Base-by-base conservation (phyloP, 2,888 invertebrate genomes). In the Eupithecia subfuscata region DNA sequence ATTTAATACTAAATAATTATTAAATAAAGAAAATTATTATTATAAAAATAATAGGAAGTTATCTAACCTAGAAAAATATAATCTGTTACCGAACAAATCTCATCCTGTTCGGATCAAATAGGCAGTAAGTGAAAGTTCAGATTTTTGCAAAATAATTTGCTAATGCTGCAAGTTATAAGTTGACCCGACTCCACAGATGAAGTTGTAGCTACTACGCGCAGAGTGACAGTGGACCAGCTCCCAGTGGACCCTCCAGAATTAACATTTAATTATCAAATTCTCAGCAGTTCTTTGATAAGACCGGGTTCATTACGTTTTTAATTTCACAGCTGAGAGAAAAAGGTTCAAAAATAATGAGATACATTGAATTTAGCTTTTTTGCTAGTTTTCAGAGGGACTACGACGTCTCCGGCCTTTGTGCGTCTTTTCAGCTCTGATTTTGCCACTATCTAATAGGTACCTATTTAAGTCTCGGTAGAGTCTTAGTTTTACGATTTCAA, bases 181-280 rank as follows among this genome's bases (percentile, higher is more conserved):
- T 12, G 22, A 56, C 22, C 22, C 34, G 9, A 67, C 18, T 34
- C 56, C 69, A 73, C n/a, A 70, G 56, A 73, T 18, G 43, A 45
- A 43, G 30, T 56, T 52, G 8, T 11, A 75, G n/a, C 43, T 45
- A 30, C 72, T 67, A 67, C 12, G 25, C 34, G 34, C 6, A 70
- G 72, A 74, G 77, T 84, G 86, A 85, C 88, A 84, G 81, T 63
- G 14, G 25, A 16, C 63, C 30, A 63, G 25, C 30, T 1, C 30
- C 12, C 85, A 84, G 84, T 85, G 84, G 75, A 76, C 80, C 69
- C 75, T 78, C 80, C 90, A 91, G 88, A 89, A 88, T 89, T 88
- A 85, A 87, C 87, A 84, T 87, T 89, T 90, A 90, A 91, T 90
- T 90, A 89, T 87, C 83, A 79, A 82, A 80, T 83, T 84, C 87